Base-by-base conservation (phyloP, 2,888 invertebrate species). In the Glyphotaelius pellucidus region DNA sequence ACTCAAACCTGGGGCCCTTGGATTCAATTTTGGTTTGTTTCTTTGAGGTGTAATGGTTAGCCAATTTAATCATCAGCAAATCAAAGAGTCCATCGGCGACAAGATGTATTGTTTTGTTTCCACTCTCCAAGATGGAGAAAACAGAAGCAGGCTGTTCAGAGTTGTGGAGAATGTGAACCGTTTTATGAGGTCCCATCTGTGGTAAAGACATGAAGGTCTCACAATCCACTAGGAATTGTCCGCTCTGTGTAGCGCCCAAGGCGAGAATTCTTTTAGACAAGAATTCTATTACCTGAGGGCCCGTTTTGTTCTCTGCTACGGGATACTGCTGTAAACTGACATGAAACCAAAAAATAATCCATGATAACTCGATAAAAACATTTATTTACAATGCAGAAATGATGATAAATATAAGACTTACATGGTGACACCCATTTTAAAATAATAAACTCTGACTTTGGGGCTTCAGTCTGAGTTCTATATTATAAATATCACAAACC, bases 61-160 rank as follows among this genome's bases (percentile, higher is more conserved):
- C 97, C 95, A 99, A 97, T 95, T 99, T 99, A 94, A 98, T 96
- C 98, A 99, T 98, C 0, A 99, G 96, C 90, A 98, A 95, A 95
- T 99, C 99, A 94, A 99, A 99, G 3, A 99, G 96, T 1, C 98
- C 98, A 94, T 99, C 99, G 0, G 99, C 98, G 67, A 98, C 98
- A 0, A 99, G 96, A 2, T 98, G 98, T 52, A 99, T 98, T 92
- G 98, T 97, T 94, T 98, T 98, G 19, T 97, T 97, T 0, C 98
- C 98, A 89, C 98, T 98, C 94, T 99, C 99, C 12, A 99, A 96
- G 47, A 99, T 97, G 14, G 99, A 98, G 95, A 99, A 99, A 3
- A 99, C 98, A 0, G 99, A 98, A 0, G 99, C 99, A 0, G 99
- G 99, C 94, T 99, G 98, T 94, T 99, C 99, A 0, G 98, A 99